Evolutionary conservation across 2,113 vertebrate species (phyloP).

Genomic region (Micromys minutus): DNA sequence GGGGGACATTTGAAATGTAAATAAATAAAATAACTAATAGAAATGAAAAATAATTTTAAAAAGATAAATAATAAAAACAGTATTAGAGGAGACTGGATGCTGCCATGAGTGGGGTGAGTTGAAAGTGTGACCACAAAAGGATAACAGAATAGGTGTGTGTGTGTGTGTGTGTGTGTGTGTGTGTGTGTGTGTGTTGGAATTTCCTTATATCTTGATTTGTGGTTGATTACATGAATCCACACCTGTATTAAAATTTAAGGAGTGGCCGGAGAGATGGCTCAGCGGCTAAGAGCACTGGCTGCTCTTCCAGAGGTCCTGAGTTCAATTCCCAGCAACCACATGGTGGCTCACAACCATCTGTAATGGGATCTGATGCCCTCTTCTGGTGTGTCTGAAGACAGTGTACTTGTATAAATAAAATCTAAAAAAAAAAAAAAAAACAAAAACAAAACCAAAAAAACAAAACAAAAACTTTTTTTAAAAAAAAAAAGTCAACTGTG

Average conservation of each 20-base stretch:
- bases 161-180: background rate
- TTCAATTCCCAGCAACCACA: too few species aligned
- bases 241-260: background rate
- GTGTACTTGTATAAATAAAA: too few species aligned
- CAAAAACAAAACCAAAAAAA: too few species aligned
- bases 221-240: background rate
- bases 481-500: background rate
- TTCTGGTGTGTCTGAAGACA: too few species aligned
- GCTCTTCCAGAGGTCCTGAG: too few species aligned
- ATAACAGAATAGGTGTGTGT: background rate
- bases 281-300: too few species aligned
- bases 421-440: too few species aligned
- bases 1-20: too few species aligned
- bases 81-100: slow-evolving; percentile 50
- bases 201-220: background rate
- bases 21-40: background rate
- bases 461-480: too few species aligned
- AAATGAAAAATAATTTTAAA: background rate
- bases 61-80: background rate
- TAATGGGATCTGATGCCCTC: too few species aligned
- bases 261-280: too few species aligned
- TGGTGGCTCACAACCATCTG: too few species aligned
- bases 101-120: background rate
- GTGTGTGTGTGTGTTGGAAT: background rate
- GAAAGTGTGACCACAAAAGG: background rate